phyloP scores from a whole-genome alignment of 2,888 invertebrate genomes.

The Drepanosiphum platanoidis region DNA sequence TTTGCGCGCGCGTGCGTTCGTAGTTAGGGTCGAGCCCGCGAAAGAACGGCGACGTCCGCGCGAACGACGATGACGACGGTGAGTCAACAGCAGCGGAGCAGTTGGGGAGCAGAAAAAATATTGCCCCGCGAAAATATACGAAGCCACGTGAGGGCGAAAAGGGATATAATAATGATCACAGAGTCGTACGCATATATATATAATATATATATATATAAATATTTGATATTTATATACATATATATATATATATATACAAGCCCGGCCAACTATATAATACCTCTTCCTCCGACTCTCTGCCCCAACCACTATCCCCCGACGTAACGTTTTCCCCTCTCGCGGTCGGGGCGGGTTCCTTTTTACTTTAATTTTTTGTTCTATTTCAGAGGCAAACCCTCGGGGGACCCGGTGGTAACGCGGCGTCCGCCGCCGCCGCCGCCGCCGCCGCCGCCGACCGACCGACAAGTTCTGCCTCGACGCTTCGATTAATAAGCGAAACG shows the following conservation, averaged over 20 bases:
- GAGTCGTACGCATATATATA: not conserved
- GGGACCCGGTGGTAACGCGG: constrained; percentile 27
- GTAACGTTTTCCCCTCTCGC: constrained; percentile 6
- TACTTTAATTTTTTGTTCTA: constrained; percentile 61
- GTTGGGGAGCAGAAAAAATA: constrained; percentile 35
- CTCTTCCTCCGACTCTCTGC: not conserved
- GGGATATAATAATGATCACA: constrained; percentile 47
- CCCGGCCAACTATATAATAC: not conserved
- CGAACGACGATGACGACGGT: not conserved
- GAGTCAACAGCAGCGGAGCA: constrained; percentile 28
- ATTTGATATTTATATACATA: not conserved
- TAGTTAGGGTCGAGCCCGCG: too few species aligned
- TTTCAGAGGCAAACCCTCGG: constrained; percentile 32
- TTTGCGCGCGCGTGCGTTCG: too few species aligned
- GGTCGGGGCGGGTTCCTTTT: constrained; percentile 33
- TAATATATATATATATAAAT: not conserved
- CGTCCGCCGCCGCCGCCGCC: too few species aligned
- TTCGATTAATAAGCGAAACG: constrained; percentile 61
- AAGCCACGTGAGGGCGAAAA: constrained; percentile 18
- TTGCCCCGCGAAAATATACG: not conserved
- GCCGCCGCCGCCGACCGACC: constrained; percentile 22
- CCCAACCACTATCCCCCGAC: not conserved
- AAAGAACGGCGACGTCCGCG: not conserved
- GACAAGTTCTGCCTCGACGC: constrained; percentile 59
- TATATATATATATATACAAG: not conserved